Evolutionary conservation across 1,140 invertebrate species (phyloP).

Genomic region (Antheraea mylitta): DNA sequence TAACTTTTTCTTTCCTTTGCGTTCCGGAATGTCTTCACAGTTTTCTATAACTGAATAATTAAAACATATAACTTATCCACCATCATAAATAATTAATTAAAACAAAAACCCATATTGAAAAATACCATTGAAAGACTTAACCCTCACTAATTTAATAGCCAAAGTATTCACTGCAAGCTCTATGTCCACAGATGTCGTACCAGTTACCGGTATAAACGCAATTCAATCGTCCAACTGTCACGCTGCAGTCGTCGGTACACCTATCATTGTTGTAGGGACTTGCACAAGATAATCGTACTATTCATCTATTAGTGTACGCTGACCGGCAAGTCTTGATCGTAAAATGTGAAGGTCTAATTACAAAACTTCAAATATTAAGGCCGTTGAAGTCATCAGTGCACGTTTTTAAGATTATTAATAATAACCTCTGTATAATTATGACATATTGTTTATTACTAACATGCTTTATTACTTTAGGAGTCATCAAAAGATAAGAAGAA

Average conservation of each 20-base stretch:
- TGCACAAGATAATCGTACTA: background rate
- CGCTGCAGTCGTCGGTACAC: background rate
- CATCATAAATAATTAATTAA: no score
- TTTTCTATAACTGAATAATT: no score
- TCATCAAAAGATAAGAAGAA: background rate
- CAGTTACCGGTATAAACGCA: background rate
- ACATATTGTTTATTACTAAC: background rate
- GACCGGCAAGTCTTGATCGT: background rate
- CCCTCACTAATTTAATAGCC: background rate
- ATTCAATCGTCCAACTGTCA: conserved; percentile 1
- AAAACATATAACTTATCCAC: no score
- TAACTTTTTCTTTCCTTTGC: no score
- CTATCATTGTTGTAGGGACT: background rate
- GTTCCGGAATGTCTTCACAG: no score
- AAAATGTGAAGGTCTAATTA: conserved; percentile 4
- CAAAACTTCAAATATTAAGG: conserved; percentile 1
- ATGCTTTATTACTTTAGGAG: background rate
- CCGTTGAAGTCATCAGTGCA: background rate
- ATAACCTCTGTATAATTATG: background rate
- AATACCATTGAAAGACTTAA: no score
- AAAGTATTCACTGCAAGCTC: background rate
- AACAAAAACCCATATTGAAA: no score
- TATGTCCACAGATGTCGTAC: background rate
- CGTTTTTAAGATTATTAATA: background rate
- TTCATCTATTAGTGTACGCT: background rate